These are phyloP conservation scores for Riptortus pedestris DNA, from an alignment of 1,140 invertebrate species.

Conservation along the genomic window DNA sequence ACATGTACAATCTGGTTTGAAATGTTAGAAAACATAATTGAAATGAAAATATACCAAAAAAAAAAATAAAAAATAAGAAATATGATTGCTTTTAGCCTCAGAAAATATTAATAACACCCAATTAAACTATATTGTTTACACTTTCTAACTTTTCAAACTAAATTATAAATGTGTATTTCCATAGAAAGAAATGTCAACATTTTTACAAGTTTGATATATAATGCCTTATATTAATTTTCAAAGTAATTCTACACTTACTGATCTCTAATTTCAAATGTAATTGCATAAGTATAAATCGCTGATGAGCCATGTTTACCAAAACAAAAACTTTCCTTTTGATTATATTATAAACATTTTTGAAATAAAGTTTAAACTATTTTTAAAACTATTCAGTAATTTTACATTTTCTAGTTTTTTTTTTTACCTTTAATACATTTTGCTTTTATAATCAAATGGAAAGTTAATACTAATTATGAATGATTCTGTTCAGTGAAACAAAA, in stretches of 20 bases:
- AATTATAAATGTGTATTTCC: constrained; percentile 2
- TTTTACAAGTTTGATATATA: constrained; percentile 1
- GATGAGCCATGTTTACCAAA: constrained; percentile 13
- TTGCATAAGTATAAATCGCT: constrained; percentile 16
- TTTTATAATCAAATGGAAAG: constrained; percentile 20
- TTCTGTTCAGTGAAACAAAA: not conserved
- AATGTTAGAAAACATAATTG: constrained; percentile 20
- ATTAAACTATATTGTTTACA: not conserved
- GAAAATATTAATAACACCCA: constrained; percentile 1
- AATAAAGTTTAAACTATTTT: not conserved
- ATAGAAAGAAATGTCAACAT: constrained; percentile 14
- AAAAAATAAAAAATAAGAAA: not conserved
- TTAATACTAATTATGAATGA: not conserved
- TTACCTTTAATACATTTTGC: too few relatives aligned
- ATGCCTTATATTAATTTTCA: constrained; percentile 21
- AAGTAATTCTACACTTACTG: constrained; percentile 15
- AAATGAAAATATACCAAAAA: not conserved
- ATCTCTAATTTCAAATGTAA: constrained; percentile 20
- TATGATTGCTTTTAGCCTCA: not conserved
- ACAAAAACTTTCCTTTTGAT: constrained; percentile 14
- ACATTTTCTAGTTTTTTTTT: too few relatives aligned
- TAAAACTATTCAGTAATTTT: too few relatives aligned
- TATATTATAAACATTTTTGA: not conserved
- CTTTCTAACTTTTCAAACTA: constrained; percentile 20
- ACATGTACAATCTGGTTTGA: constrained; percentile 13